phyloP scores from a whole-genome alignment of 2,888 invertebrate species.

The Oegoconia quadripuncta region DNA sequence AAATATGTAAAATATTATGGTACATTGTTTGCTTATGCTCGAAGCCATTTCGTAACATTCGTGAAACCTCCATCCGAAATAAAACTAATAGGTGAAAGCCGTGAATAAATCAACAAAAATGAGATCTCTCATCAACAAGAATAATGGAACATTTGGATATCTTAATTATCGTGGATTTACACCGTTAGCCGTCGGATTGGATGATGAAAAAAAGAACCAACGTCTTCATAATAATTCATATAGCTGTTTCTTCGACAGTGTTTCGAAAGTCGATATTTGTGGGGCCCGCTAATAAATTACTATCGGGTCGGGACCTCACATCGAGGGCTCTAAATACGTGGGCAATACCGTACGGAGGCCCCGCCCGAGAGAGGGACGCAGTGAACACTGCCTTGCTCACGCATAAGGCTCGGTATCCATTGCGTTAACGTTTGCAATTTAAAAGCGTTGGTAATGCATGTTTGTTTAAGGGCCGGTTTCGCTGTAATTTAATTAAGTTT shows the following conservation, averaged over 20 bases:
- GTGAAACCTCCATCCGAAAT: background rate
- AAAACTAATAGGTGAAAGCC: slow-evolving; percentile 34
- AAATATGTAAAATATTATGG: no score
- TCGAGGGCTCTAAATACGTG: slow-evolving; percentile 61
- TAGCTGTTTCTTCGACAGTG: slow-evolving; percentile 40
- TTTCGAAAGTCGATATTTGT: slow-evolving; percentile 62
- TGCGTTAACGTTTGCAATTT: slow-evolving; percentile 16
- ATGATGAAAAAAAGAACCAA: no score
- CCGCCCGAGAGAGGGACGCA: slow-evolving; percentile 57
- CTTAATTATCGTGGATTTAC: slow-evolving; percentile 58
- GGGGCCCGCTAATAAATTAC: slow-evolving; percentile 72
- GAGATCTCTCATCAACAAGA: slow-evolving; percentile 36
- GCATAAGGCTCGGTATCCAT: no score
- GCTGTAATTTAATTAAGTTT: slow-evolving; percentile 37
- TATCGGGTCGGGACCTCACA: slow-evolving; percentile 69
- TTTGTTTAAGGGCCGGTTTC: slow-evolving; percentile 32
- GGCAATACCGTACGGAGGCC: slow-evolving; percentile 47
- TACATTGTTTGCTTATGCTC: no score
- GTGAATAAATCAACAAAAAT: slow-evolving; percentile 25
- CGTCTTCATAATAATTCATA: slow-evolving; percentile 53
- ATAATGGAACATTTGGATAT: slow-evolving; percentile 45
- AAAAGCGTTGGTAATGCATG: slow-evolving; percentile 24
- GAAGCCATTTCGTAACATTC: no score
- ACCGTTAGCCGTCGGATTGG: no score
- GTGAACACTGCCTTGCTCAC: slow-evolving; percentile 21